Base-by-base conservation (phyloP, 2,797 vertebrate genomes). In the Melopsittacus undulatus region DNA sequence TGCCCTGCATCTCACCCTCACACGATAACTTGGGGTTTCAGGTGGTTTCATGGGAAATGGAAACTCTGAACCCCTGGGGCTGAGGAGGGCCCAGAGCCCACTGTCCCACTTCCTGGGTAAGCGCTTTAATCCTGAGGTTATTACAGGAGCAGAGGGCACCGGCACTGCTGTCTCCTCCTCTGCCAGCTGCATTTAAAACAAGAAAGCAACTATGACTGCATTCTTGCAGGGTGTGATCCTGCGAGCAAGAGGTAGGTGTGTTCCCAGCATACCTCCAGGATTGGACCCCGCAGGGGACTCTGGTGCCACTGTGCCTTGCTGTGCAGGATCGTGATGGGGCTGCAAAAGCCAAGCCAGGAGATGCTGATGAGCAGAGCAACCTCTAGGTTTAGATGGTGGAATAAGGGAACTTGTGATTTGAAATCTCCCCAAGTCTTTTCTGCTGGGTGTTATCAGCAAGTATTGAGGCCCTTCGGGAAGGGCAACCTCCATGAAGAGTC, bases 181-280 rank as follows among this genome's bases (percentile, higher is more conserved):
- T 34, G 7, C 38, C 88, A 91, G 83, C 49, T 95, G 81, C 81
- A 82, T 84, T 95, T 92, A 61, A 93, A 95, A 95, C 63, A 91
- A 87, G 80, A 95, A 95, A 95, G 94, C 64, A 72, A 48, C 89
- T 92, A 72, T 1, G 15, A 75, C 61, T 91, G 75, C 94, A 95
- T 95, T 97, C 87, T 95, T 95, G 81, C 87, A 94, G 90, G 89
- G 90, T 83, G 92, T 95, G 93, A 94, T 85, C 83, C 78, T 83
- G 61, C 9, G 10, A 92, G 81, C 1, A 21, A 87, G 87, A 74
- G 34, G 81, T 64, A 74, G 92, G 90, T 80, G 93, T 95, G 95
- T 94, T 95, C 68, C 75, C 89, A 93, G 64, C 59, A 83, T 70
- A 92, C 87, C 72, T 87, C n/a, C 75, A 74, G 90, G 86, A 95